Percentiles rank a stretch among this genome's conserved stretches.
Conservation (phyloP, 2,113 vertebrate genomes). For the Mesitornis unicolor region DNA sequence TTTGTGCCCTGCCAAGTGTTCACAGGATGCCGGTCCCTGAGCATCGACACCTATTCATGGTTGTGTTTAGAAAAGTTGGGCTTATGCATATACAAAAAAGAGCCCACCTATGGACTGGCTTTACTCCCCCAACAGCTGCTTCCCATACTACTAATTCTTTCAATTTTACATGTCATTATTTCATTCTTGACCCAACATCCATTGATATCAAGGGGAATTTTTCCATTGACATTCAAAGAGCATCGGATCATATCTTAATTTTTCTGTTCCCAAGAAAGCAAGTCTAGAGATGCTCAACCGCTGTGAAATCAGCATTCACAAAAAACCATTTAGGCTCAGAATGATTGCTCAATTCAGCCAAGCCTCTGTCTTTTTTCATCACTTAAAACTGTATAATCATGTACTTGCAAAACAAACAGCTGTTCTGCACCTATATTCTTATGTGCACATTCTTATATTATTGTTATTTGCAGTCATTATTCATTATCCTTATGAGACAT, state of each 20-base stretch:
- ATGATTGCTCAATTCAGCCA: background rate
- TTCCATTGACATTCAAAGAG: background rate
- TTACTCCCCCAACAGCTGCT: background rate
- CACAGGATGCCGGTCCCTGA: background rate
- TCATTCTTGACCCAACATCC: background rate
- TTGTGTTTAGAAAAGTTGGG: background rate
- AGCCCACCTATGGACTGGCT: background rate
- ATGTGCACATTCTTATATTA: accelerated
- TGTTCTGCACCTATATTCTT: background rate
- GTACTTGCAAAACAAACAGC: background rate
- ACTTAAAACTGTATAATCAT: background rate
- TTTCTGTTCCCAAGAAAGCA: background rate
- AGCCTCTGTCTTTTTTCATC: background rate
- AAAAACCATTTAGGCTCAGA: background rate
- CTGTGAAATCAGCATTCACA: background rate
- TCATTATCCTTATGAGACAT: background rate
- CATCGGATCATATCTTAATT: background rate
- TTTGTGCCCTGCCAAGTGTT: background rate
- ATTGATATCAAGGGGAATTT: background rate
- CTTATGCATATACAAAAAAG: background rate
- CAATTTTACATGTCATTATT: background rate
- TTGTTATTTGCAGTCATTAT: background rate
- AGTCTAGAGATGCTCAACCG: background rate
- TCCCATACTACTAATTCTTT: background rate
- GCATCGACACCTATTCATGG: background rate